A percentile compares a stretch with the other conserved stretches of the same genome.
These are phyloP conservation scores for Anguilla japonica DNA, from an alignment of 2,113 vertebrate species.

Conservation along the genomic window DNA sequence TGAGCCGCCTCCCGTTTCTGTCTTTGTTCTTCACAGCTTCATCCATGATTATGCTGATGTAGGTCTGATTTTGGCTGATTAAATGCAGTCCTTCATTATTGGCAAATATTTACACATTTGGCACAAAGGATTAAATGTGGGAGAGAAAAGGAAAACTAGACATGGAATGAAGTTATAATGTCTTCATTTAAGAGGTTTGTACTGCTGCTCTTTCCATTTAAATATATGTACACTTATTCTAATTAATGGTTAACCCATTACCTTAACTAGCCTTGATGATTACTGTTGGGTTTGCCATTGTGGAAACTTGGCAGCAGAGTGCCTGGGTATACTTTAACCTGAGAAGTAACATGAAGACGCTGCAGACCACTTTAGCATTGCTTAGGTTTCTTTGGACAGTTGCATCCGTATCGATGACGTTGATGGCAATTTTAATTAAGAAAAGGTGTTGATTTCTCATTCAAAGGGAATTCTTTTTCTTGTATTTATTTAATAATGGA, in stretches of 20 bases:
- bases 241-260: not conserved
- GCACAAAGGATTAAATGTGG: no score
- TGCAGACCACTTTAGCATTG: not conserved
- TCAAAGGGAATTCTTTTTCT: not conserved
- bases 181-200: not conserved
- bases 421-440: not conserved
- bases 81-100: not conserved
- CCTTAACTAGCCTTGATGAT: not conserved
- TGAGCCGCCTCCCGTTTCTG: slow-evolving; percentile 45
- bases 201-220: not conserved
- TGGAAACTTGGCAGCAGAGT: not conserved
- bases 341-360: not conserved
- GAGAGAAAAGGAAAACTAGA: not conserved
- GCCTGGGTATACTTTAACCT: not conserved
- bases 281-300: not conserved
- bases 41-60: not conserved
- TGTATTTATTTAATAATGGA: not conserved
- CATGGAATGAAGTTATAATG: not conserved
- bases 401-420: not conserved
- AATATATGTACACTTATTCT: not conserved
- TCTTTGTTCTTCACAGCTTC: not conserved
- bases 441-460: not conserved
- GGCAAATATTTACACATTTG: not conserved
- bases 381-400: not conserved
- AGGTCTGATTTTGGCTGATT: not conserved